Percentiles rank a stretch among this genome's conserved stretches.
These are phyloP conservation scores for Pedionomus torquatus DNA, from an alignment of 2,113 vertebrate species.

Conservation along the genomic window DNA sequence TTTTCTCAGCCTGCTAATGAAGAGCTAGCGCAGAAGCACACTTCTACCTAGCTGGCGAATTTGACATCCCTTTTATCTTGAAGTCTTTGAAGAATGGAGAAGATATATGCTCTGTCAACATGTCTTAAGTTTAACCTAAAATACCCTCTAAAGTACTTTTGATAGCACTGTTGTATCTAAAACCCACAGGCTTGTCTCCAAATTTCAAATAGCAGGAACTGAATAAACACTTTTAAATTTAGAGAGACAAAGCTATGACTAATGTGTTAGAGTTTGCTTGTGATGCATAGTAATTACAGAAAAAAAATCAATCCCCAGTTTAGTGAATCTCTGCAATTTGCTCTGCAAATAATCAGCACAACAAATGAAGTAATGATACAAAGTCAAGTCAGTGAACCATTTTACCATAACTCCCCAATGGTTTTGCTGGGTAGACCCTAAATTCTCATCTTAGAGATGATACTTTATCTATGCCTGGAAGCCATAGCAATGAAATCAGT, in stretches of 20 bases:
- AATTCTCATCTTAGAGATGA: neutral
- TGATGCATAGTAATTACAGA: neutral
- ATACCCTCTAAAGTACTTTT: constrained; percentile 11
- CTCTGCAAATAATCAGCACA: neutral
- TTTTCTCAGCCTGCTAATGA: constrained; percentile 14
- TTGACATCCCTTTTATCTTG: neutral
- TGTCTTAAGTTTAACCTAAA: constrained; percentile 21
- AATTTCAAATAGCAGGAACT: neutral
- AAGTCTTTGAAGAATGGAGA: neutral
- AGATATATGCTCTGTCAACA: neutral
- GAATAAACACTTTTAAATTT: constrained; percentile 8
- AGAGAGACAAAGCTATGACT: neutral
- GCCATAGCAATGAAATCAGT: neutral
- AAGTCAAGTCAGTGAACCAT: neutral
- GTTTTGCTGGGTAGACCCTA: neutral
- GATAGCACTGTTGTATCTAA: neutral
- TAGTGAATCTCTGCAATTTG: neutral
- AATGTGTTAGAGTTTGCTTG: neutral
- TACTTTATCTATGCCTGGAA: neutral
- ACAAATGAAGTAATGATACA: neutral
- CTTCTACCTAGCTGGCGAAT: neutral
- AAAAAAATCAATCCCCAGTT: neutral
- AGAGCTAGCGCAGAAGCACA: neutral
- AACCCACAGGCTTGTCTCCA: neutral
- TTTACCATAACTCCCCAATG: neutral